A percentile compares a stretch with the other conserved stretches of the same genome.
These are phyloP conservation scores for Lingula anatina DNA, from an alignment of 2,888 invertebrate species.

Conservation along the genomic window DNA sequence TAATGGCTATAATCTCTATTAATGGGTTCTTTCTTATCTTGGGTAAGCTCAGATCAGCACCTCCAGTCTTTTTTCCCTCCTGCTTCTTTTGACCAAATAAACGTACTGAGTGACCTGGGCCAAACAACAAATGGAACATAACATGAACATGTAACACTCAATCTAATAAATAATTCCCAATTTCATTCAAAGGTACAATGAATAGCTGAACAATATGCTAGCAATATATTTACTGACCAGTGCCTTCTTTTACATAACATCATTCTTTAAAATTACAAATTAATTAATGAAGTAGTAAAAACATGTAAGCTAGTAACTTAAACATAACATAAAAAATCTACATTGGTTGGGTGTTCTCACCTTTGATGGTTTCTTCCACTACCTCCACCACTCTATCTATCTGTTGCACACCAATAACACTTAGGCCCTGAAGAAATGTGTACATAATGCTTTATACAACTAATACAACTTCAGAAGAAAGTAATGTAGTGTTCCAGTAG, in stretches of 20 bases:
- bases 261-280: too few relatives aligned
- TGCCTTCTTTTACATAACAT: too few relatives aligned
- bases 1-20: conserved; percentile 94
- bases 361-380: conserved; percentile 95
- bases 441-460: too few relatives aligned
- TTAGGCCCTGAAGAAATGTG: conserved; percentile 70
- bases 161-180: too few relatives aligned
- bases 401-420: conserved; percentile 96
- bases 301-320: not conserved
- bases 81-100: conserved; percentile 66
- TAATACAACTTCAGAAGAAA: too few relatives aligned
- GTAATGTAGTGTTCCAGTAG: too few relatives aligned
- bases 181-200: too few relatives aligned
- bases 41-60: conserved; percentile 80
- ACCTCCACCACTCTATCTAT: conserved; percentile 96
- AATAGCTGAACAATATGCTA: too few relatives aligned
- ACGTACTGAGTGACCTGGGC: conserved; percentile 47
- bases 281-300: not conserved
- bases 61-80: conserved; percentile 67
- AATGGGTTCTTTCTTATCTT: conserved; percentile 94
- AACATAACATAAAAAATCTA: too few relatives aligned
- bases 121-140: too few relatives aligned
- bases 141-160: too few relatives aligned
- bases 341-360: conserved; percentile 54
- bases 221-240: too few relatives aligned